Evolutionary conservation across 2,797 vertebrate genomes (phyloP), one percentile per base, ranked within the genome.

Genomic region (Tokudaia tokunoshimensis): DNA sequence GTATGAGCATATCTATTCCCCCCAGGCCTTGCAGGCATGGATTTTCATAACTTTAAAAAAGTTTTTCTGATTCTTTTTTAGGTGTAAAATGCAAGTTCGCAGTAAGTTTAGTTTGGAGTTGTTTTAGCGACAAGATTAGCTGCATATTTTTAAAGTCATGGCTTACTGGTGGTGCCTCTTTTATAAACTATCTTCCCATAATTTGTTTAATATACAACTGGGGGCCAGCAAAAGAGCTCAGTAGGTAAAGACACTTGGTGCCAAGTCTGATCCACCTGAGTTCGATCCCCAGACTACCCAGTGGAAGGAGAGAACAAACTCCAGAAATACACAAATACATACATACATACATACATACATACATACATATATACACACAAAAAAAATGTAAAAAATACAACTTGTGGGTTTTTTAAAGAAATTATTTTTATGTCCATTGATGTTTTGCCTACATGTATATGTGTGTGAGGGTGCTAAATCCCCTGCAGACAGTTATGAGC

Each of bases 51-150:
- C n/a, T 94, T 95, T 90, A 89, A 22, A 1, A 41, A 57, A 95
- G 76, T 26, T 89, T 95, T 83, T 95, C 87, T 92, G 41, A 79
- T 86, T 65, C 17, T 41, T 79, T 94, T 86, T 87, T 61, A 61
- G 20, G 5, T 70, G 55, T 29, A 95, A 92, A 82, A 83, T 94
- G 63, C 87, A 93, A 80, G 57, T 87, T 79, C 55, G 78, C 31
- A 79, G n/a, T 70, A 83, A 50, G 75, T 87, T 94, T 67, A 67
- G 61, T 93, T 91, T 89, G 22, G 15, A 85, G 59, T 57, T 95
- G 57, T 91, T 93, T 97, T 89, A 67, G 61, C 31, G 72, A 59
- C 6, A 89, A 96, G 24, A 17, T 82, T 79, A 65, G 89, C 79
- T 72, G 87, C 31, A 24, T 93, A 72, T 65, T 93, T 93, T 72